phyloP scores from a whole-genome alignment of 2,797 vertebrate genomes.

The Muscicapa striata region DNA sequence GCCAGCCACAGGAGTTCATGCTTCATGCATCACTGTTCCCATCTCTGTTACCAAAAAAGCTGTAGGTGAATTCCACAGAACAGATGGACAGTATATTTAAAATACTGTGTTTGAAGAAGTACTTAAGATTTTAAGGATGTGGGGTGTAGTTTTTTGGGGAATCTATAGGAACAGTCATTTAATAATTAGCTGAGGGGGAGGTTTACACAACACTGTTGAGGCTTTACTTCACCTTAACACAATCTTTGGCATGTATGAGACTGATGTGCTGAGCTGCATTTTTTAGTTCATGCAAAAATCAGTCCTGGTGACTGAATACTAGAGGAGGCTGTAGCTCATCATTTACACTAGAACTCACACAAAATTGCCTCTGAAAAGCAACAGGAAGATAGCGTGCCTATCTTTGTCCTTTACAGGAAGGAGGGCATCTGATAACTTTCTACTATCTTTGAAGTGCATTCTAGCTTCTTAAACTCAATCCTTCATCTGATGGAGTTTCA shows the following conservation, averaged over 20 bases:
- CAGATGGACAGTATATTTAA: neutral
- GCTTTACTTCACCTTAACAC: neutral
- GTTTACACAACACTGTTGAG: neutral
- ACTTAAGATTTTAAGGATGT: neutral
- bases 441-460: neutral
- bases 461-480: neutral
- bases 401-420: constrained; percentile 46
- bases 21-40: neutral
- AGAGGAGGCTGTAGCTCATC: neutral
- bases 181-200: neutral
- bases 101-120: neutral
- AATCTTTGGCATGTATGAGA: neutral
- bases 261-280: neutral
- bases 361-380: neutral
- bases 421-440: constrained; percentile 26
- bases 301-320: neutral
- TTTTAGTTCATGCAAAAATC: neutral
- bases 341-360: neutral
- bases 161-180: neutral
- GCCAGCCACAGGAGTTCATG: neutral
- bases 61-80: neutral
- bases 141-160: neutral
- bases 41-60: neutral
- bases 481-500: neutral
- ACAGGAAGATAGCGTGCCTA: constrained; percentile 30